Base-by-base conservation (phyloP, 2,113 vertebrate species). In the Phalacrocorax pelagicus region DNA sequence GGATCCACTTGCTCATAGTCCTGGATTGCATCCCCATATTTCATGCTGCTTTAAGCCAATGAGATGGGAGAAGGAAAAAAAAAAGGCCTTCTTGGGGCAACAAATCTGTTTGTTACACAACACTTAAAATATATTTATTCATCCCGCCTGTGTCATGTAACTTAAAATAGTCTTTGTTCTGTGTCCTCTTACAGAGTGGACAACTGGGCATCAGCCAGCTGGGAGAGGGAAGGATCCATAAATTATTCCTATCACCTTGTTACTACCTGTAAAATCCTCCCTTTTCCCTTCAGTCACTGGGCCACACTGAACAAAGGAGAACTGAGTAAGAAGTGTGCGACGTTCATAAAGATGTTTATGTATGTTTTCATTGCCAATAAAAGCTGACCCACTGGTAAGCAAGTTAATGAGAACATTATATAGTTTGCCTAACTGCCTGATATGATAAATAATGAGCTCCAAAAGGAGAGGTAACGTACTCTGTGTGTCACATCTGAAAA, bases 191-290 rank as follows among this genome's bases (percentile, higher is more conserved):
- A 12, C 24, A 17, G 13, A 4, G 12, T 23, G 81, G 55, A 57
- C 54, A 73, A 11, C 21, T 77, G 46, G 5, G 14, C 27, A 38
- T 30, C 27, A 78, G 49, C 19, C 40, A 36, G 19, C 66, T 65
- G 20, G 18, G n/a, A 2, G 0, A 67, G 13, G 16, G 23, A 85
- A 88, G 71, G 0, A 0, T 70, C 21, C 11, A 19, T 6, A 61
- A 62, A 61, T 42, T 26, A 34, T 80, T 81, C 23, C 46, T 27
- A 18, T 42, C 21, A 40, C 40, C 12, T 58, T 42, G 15, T 42
- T 82, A 47, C 19, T 51, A 26, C 30, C 62, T 67, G 10, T 66
- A 47, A 92, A 85, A 82, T 87, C 54, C 10, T 36, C 12, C 18
- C 30, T 69, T 66, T 73, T 49, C 20, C 32, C 36, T 88, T 79